phyloP scores from a whole-genome alignment of 2,888 invertebrate genomes.

The Himalopsyche japonica region DNA sequence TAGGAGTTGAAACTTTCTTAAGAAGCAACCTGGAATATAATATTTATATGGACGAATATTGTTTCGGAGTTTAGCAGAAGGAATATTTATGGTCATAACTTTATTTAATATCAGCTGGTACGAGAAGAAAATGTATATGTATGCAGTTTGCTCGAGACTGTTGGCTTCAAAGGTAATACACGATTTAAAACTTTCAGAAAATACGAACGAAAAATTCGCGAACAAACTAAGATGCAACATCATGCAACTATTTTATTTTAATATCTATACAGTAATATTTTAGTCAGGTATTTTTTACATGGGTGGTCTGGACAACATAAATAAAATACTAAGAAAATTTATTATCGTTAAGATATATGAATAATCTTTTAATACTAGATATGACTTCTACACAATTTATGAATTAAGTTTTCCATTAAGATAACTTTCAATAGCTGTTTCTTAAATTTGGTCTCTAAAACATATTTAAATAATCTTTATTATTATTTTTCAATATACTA shows the following conservation, averaged over 20 bases:
- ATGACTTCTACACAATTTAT: no score
- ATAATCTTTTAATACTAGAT: no score
- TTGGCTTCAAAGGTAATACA: not conserved
- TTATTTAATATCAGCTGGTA: conserved; percentile 57
- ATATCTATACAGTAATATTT: not conserved
- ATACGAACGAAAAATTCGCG: not conserved
- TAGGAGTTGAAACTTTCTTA: conserved; percentile 22
- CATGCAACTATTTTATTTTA: not conserved
- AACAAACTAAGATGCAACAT: not conserved
- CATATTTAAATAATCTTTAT: no score
- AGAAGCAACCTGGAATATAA: conserved; percentile 32
- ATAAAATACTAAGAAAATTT: no score
- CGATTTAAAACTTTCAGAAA: not conserved
- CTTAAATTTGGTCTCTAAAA: no score
- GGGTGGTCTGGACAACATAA: no score
- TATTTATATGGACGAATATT: conserved; percentile 43
- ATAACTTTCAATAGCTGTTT: no score
- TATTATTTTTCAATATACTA: no score
- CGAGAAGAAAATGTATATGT: conserved; percentile 40
- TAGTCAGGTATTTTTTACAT: no score
- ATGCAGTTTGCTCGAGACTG: conserved; percentile 33
- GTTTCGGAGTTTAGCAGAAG: conserved; percentile 55
- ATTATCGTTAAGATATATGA: no score
- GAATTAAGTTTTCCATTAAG: no score
- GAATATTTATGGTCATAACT: conserved; percentile 61